These are phyloP conservation scores for Adelges cooleyi DNA, from an alignment of 1,140 invertebrate species.

Conservation along the genomic window DNA sequence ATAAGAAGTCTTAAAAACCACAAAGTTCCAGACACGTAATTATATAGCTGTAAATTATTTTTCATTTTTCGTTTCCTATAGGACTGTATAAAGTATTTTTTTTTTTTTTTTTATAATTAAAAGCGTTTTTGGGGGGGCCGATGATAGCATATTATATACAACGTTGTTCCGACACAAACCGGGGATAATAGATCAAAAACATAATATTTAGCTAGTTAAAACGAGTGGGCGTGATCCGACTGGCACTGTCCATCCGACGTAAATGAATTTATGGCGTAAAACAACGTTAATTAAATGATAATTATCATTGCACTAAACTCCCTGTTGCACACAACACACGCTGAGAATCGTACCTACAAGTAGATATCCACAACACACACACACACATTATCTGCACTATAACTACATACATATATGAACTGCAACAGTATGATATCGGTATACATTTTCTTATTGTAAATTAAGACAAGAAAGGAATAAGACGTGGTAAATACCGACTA, in stretches of 20 bases:
- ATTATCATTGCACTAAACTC: constrained; percentile 16
- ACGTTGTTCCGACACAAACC: background rate
- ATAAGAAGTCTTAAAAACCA: no score
- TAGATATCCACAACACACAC: no score
- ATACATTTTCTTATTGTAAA: no score
- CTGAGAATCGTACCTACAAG: no score
- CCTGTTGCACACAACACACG: constrained; percentile 2
- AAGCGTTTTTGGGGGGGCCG: background rate
- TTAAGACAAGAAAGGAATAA: no score
- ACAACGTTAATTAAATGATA: constrained; percentile 20
- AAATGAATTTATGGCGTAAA: constrained; percentile 16
- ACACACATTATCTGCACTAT: no score
- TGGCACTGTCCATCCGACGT: background rate
- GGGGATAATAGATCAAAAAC: constrained; percentile 15
- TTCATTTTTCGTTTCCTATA: constrained; percentile 4
- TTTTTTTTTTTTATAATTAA: constrained; percentile 16
- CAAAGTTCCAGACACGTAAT: no score
- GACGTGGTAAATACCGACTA: background rate
- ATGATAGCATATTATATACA: constrained; percentile 5
- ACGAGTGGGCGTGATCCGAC: constrained; percentile 5
- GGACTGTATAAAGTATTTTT: no score
- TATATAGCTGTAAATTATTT: constrained; percentile 23
- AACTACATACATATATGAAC: no score
- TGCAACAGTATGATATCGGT: constrained; percentile 5
- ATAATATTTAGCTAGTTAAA: constrained; percentile 10